Conservation (phyloP, 2,113 vertebrate genomes). For the Odocoileus hemionus region DNA sequence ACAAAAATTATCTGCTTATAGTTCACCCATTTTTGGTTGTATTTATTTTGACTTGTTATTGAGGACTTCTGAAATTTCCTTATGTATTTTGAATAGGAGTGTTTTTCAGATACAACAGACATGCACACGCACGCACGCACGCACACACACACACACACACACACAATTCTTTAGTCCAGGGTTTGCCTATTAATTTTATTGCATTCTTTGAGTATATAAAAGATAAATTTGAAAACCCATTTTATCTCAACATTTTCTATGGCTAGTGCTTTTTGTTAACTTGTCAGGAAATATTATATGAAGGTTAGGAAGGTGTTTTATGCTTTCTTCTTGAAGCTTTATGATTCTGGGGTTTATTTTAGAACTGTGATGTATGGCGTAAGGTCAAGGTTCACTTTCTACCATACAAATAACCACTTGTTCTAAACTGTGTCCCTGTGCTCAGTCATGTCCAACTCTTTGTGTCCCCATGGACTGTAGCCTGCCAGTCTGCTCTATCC, state of each 20-base stretch:
- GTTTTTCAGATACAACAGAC: background rate
- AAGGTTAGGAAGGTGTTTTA: background rate
- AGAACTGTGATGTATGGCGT: background rate
- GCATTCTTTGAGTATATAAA: background rate
- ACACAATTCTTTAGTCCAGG: background rate
- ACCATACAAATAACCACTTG: background rate
- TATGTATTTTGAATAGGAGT: background rate
- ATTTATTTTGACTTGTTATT: background rate
- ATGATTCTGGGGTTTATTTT: background rate
- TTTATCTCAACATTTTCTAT: background rate
- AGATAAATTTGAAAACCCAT: background rate
- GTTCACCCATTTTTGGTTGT: background rate
- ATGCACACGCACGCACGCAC: background rate
- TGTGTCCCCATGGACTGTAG: background rate
- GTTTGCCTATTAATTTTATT: background rate
- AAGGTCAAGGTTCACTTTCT: background rate
- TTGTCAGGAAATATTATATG: background rate
- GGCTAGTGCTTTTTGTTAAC: background rate
- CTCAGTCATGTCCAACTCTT: background rate
- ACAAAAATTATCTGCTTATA: background rate
- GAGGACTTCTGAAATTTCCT: background rate
- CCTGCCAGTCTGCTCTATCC: background rate
- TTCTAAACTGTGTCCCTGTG: background rate
- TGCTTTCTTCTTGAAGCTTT: background rate
- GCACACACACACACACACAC: background rate